Evolutionary conservation across 2,888 invertebrate species (phyloP).

Genomic region (Lissocephala sabroskyi): DNA sequence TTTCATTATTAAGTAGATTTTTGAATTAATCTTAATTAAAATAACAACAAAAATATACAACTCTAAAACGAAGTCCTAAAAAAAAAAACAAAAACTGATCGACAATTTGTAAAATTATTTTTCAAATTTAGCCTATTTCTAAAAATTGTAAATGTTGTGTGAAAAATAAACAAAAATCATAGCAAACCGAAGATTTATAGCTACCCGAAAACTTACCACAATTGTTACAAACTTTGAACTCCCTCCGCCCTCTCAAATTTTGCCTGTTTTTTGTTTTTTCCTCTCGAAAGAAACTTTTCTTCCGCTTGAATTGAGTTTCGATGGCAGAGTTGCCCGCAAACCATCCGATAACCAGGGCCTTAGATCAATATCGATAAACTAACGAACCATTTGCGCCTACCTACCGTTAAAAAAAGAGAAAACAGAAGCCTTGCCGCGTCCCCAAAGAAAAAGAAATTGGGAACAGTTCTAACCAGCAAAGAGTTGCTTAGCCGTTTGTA

Average conservation of each 20-base stretch:
- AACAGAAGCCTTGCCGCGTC: neutral
- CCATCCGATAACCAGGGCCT: neutral
- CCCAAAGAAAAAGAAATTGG: neutral
- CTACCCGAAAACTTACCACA: no score
- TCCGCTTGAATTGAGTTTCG: neutral
- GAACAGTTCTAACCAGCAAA: neutral
- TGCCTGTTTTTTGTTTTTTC: no score
- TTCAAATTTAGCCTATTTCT: slow-evolving; percentile 4
- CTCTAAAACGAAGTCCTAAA: slow-evolving; percentile 11
- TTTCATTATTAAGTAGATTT: slow-evolving; percentile 65
- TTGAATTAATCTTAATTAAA: slow-evolving; percentile 48
- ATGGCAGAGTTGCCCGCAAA: neutral
- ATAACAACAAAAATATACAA: slow-evolving; percentile 11
- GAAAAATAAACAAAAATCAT: slow-evolving; percentile 9
- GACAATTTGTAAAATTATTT: slow-evolving; percentile 20
- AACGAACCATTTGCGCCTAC: no score
- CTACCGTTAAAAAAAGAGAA: no score
- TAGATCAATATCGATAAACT: neutral
- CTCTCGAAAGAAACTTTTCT: no score
- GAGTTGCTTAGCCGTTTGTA: neutral
- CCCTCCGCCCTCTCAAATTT: no score
- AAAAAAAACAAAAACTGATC: slow-evolving; percentile 11
- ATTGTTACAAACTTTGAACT: no score
- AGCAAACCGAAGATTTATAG: neutral
- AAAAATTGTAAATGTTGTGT: slow-evolving; percentile 20